Base-by-base conservation (phyloP, 1,140 invertebrate genomes). In the Drosophila pseudoobscura region DNA sequence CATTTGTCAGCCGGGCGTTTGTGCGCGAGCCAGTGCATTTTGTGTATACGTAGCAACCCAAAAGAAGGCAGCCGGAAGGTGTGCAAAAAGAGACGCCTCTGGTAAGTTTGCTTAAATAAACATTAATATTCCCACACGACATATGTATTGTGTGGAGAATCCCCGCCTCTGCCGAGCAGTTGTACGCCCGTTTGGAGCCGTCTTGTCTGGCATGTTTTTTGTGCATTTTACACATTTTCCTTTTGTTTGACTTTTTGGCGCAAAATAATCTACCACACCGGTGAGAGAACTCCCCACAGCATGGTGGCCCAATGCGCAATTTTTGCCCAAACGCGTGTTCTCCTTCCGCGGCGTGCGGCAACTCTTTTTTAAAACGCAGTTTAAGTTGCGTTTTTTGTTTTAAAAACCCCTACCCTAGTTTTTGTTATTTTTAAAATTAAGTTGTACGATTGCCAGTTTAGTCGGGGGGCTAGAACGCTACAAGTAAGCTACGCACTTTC, bases 181-280 rank as follows among this genome's bases (percentile, higher is more conserved):
- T 13, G 4, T 13, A 17, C 4, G 9, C 20, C 8, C 15, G 11
- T 35, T 57, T 69, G 51, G 49, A 31, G 49, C 15, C 26, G 41
- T 17, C 31, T 43, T 57, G 60, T 53, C 35, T 44, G 22, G 17
- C 20, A 43, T 35, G 8, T 3, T 29, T 51, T 66, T 49, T 41
- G 9, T 60, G 35, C 55, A 17, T 35, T 57, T 54, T 35, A 9
- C 35, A 7, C 57, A 31, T 55, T 61, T 66, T 57, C 39, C 45
- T 56, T 71, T 71, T 66, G 80, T 75, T 78, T 84, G 61, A 78
- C 76, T 74, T 83, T 83, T 83, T 83, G 79, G 79, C 79, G 79
- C 79, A 83, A 83, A 69, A 68, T 43, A 39, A 44, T 35, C 69
- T 31, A 51, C 66, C 66, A 70, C 52, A 55, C 66, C 66, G 66